phyloP scores from a whole-genome alignment of 1,140 invertebrate genomes.

The Heliconius eleuchia region DNA sequence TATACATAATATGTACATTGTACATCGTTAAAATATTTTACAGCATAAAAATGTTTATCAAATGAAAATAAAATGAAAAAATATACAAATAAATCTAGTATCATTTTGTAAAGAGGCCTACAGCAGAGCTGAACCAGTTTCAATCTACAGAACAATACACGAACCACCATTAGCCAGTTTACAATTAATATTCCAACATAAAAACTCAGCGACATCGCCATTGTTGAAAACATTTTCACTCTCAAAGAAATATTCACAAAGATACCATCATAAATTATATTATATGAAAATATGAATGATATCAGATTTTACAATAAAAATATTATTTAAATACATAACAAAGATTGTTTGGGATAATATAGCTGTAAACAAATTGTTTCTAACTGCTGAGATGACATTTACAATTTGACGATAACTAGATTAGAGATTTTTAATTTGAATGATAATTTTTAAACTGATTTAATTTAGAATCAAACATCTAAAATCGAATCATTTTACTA shows the following conservation, averaged over 20 bases:
- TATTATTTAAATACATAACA: background rate
- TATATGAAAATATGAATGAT: constrained; percentile 7
- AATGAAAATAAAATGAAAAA: background rate
- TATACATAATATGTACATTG: no score
- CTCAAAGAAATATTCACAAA: constrained; percentile 20
- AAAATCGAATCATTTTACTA: no score
- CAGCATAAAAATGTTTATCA: background rate
- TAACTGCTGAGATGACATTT: constrained; percentile 27
- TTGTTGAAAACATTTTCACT: background rate
- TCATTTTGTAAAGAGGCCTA: background rate
- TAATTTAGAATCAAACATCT: no score
- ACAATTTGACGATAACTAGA: no score
- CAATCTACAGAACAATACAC: constrained; percentile 9
- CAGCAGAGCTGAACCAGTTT: background rate
- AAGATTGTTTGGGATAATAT: constrained; percentile 33
- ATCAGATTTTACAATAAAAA: constrained; percentile 1
- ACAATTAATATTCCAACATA: constrained; percentile 15
- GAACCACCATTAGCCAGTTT: constrained; percentile 10
- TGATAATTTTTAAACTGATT: no score
- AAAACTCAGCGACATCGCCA: constrained; percentile 2
- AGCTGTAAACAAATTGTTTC: constrained; percentile 38
- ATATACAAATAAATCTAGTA: background rate
- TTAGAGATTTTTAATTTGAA: no score
- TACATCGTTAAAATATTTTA: no score
- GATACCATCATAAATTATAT: constrained; percentile 8